These are phyloP conservation scores for Euura saliciscinereae DNA, from an alignment of 1,140 invertebrate genomes.

Conservation along the genomic window DNA sequence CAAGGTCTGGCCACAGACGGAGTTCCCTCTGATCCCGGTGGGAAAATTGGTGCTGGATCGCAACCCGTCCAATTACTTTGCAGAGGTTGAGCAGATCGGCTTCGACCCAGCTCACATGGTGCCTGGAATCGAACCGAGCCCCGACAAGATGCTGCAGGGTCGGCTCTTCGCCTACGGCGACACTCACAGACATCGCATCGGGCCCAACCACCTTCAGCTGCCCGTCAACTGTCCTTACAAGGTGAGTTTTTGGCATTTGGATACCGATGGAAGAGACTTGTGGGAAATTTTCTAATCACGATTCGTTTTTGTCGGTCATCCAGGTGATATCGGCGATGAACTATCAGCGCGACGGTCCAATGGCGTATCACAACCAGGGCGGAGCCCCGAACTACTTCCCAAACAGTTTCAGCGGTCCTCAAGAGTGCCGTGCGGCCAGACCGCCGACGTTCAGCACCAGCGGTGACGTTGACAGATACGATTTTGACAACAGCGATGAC, in stretches of 20 bases:
- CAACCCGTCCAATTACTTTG: conserved; percentile 93
- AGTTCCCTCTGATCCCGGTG: conserved; percentile 90
- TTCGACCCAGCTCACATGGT: conserved; percentile 92
- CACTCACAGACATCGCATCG: conserved; percentile 92
- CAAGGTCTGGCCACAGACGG: conserved; percentile 86
- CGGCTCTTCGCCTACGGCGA: conserved; percentile 94
- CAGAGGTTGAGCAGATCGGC: conserved; percentile 94
- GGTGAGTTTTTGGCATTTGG: conserved; percentile 34
- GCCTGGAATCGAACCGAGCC: conserved; percentile 89
- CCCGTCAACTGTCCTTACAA: conserved; percentile 94
- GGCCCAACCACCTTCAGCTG: conserved; percentile 90
- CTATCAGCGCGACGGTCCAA: conserved; percentile 89
- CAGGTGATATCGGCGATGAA: conserved; percentile 63
- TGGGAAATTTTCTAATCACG: background rate
- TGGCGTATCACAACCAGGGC: conserved; percentile 70
- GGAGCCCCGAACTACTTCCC: conserved; percentile 95
- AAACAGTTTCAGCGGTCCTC: conserved; percentile 90
- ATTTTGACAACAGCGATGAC: conserved; percentile 88
- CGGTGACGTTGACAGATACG: conserved; percentile 77
- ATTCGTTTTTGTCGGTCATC: conserved; percentile 16
- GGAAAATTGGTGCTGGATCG: conserved; percentile 88
- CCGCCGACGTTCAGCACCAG: conserved; percentile 57
- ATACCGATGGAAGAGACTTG: no score
- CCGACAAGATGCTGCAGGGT: conserved; percentile 95
- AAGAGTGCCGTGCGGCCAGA: conserved; percentile 54